These are phyloP conservation scores for Neogale vison DNA, from an alignment of 2,113 vertebrate species.

Conservation along the genomic window DNA sequence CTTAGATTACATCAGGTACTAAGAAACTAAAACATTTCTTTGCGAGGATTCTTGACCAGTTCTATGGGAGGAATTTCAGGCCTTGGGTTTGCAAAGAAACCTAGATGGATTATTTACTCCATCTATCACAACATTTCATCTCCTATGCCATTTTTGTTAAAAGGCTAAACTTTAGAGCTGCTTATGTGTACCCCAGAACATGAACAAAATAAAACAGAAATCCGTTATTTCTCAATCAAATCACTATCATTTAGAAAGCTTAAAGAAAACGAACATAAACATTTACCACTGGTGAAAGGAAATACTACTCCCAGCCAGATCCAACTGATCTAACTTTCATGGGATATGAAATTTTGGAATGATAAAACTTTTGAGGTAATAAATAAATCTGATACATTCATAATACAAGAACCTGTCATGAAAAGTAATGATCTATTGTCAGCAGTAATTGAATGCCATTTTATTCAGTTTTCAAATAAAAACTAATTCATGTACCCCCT, in stretches of 20 bases:
- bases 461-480: not conserved
- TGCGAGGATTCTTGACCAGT: not conserved
- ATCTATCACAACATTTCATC: not conserved
- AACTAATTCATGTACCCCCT: not conserved
- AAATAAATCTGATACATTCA: conserved; percentile 2
- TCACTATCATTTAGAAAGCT: not conserved
- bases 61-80: not conserved
- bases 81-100: not conserved
- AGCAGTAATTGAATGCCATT: not conserved
- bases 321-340: not conserved
- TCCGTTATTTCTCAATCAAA: not conserved
- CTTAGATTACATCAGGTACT: conserved; percentile 4
- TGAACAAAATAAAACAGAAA: conserved; percentile 13
- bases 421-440: not conserved
- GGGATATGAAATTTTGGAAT: conserved; percentile 4
- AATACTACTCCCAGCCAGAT: not conserved
- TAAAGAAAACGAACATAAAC: not conserved
- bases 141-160: not conserved
- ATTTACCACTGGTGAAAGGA: not conserved
- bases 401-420: not conserved
- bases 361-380: conserved; percentile 13
- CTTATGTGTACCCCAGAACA: not conserved
- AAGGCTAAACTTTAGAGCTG: not conserved
- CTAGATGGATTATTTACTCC: not conserved
- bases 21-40: conserved; percentile 2